A percentile compares a stretch with the other conserved stretches of the same genome.
phyloP scores from a whole-genome alignment of 2,797 vertebrate genomes.

The Anomalospiza imberbis region DNA sequence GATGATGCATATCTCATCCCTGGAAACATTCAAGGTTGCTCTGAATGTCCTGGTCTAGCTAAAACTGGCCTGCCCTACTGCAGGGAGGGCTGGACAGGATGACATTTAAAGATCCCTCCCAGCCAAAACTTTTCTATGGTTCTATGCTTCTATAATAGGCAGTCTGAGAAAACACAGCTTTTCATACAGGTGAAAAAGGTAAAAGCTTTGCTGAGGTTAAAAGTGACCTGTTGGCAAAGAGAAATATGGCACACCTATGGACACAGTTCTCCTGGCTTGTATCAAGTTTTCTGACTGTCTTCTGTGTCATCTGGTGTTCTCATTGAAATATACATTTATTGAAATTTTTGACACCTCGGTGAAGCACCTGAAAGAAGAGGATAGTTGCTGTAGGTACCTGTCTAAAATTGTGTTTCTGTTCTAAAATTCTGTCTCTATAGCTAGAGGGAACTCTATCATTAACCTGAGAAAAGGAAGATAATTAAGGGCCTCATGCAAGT shows the following conservation, averaged over 20 bases:
- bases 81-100: fast-evolving
- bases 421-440: background rate
- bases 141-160: background rate
- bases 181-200: background rate
- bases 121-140: background rate
- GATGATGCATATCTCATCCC: no score
- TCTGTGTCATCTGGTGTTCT: background rate
- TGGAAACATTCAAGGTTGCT: background rate
- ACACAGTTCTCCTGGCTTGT: background rate
- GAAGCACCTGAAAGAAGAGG: background rate
- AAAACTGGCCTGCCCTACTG: background rate
- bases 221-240: background rate
- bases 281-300: fast-evolving
- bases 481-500: background rate
- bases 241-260: fast-evolving
- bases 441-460: background rate
- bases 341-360: fast-evolving
- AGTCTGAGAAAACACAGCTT: background rate
- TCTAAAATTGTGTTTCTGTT: background rate
- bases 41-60: fast-evolving
- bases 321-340: background rate
- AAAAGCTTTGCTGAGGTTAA: background rate
- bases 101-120: background rate
- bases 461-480: background rate
- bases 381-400: background rate